These are phyloP conservation scores for Anastatus disparis DNA, from an alignment of 1,140 invertebrate genomes.

Conservation along the genomic window DNA sequence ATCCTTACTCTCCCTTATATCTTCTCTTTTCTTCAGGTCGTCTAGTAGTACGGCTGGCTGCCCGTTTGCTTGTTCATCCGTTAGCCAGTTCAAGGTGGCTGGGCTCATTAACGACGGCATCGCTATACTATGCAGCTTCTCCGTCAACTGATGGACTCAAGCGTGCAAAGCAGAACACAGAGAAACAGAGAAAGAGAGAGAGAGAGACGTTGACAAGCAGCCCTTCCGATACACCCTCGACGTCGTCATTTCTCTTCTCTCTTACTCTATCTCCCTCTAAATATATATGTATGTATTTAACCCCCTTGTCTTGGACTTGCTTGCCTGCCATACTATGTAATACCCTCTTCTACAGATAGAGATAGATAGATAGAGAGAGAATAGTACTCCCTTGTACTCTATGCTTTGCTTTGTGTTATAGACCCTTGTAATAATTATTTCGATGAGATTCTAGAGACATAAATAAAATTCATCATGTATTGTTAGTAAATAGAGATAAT, in stretches of 20 bases:
- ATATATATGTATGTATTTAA: background rate
- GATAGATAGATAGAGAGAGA: no score
- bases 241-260: background rate
- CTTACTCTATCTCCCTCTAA: background rate
- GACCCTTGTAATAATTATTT: constrained; percentile 2
- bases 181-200: background rate
- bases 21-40: background rate
- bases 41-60: constrained; percentile 41
- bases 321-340: no score
- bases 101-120: constrained; percentile 62
- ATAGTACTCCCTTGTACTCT: no score
- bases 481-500: no score
- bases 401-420: no score
- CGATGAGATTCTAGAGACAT: background rate
- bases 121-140: no score
- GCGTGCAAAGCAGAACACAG: constrained; percentile 34
- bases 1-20: constrained; percentile 38
- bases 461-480: no score
- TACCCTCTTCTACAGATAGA: background rate
- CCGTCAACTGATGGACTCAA: no score
- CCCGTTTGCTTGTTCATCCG: constrained; percentile 60
- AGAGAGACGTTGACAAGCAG: background rate
- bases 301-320: background rate
- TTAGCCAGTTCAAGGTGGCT: constrained; percentile 66
- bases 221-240: constrained; percentile 16